Percentiles rank a stretch among this genome's conserved stretches.
Conservation (phyloP, 2,797 vertebrate genomes). For the Cercopithecus neglectus region DNA sequence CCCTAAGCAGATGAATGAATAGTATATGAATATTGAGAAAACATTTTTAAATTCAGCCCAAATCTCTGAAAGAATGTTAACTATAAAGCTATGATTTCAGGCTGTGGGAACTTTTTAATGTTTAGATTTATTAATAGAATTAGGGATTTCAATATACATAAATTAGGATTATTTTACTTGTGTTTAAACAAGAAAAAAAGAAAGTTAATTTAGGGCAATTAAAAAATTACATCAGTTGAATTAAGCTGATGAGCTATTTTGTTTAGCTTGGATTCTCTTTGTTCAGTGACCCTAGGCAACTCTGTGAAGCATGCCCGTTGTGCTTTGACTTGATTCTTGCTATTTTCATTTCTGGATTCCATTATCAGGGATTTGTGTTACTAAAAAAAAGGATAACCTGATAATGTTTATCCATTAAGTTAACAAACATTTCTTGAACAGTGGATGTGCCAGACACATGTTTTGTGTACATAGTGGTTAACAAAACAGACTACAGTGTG, state of each 20-base stretch:
- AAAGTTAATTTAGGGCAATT: not conserved
- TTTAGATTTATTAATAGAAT: not conserved
- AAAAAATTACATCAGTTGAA: not conserved
- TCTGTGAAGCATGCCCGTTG: not conserved
- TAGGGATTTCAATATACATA: not conserved
- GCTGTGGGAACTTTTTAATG: not conserved
- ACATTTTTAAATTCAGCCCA: not conserved
- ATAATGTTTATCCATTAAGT: not conserved
- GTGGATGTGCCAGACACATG: not conserved
- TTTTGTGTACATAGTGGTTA: not conserved
- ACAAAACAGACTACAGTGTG: not conserved
- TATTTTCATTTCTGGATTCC: not conserved
- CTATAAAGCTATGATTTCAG: not conserved
- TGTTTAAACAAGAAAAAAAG: not conserved
- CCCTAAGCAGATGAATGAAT: not conserved
- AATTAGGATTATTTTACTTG: not conserved
- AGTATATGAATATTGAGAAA: not conserved
- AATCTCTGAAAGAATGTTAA: not conserved
- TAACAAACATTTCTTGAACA: not conserved
- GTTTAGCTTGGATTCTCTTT: not conserved
- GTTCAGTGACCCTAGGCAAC: not conserved
- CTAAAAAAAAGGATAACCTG: not conserved
- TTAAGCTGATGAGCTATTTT: not conserved
- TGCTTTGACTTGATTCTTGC: not conserved
- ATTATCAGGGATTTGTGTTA: not conserved